phyloP scores from a whole-genome alignment of 2,888 invertebrate genomes.

The Oxycera nigricornis region DNA sequence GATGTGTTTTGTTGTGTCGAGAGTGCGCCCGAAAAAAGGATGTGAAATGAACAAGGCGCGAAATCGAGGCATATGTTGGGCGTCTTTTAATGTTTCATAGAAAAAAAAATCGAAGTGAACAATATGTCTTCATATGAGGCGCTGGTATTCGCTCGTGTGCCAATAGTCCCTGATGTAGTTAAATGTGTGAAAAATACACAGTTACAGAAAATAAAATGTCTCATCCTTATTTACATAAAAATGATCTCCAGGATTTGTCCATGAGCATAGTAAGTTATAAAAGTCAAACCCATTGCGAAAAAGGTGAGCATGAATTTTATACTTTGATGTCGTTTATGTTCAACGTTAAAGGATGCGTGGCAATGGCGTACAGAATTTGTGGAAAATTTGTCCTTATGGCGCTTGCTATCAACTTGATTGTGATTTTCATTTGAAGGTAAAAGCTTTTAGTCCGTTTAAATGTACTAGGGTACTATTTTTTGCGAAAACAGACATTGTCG shows the following conservation, averaged over 20 bases:
- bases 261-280: too few species aligned
- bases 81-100: background rate
- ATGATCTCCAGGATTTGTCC: background rate
- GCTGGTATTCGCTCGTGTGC: background rate
- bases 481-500: too few species aligned
- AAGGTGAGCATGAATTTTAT: too few species aligned
- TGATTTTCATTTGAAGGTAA: too few species aligned
- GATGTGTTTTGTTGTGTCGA: conserved; percentile 14
- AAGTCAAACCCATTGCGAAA: too few species aligned
- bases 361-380: too few species aligned
- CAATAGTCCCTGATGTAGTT: background rate
- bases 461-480: too few species aligned
- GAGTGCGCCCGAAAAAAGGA: background rate
- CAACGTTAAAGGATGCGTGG: too few species aligned
- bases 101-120: background rate
- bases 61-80: background rate
- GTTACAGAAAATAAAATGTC: background rate
- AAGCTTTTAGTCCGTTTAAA: too few species aligned
- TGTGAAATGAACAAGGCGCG: background rate
- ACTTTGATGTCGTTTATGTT: too few species aligned
- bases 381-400: too few species aligned
- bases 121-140: background rate
- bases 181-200: background rate
- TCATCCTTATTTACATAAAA: background rate
- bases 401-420: too few species aligned